Conservation (phyloP, 2,888 invertebrate genomes). For the Nomada goodeniana region DNA sequence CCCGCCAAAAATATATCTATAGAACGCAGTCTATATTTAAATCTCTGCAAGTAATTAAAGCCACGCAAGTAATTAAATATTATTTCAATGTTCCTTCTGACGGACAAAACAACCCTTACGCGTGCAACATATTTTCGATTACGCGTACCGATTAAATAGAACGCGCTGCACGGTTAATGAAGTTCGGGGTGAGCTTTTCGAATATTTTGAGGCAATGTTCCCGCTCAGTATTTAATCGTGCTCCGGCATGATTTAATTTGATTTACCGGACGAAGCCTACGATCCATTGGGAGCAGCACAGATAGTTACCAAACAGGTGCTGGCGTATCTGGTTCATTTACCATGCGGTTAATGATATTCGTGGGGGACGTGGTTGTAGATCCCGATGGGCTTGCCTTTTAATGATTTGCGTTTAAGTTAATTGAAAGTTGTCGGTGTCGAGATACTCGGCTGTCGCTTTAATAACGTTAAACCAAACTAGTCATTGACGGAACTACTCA, state of each 20-base stretch:
- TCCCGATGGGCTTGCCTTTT: conserved; percentile 60
- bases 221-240: conserved; percentile 52
- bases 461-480: conserved; percentile 17
- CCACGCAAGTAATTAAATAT: too few species aligned
- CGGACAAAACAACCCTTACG: too few species aligned
- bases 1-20: too few species aligned
- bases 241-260: conserved; percentile 47
- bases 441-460: conserved; percentile 14
- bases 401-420: conserved; percentile 66
- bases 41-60: too few species aligned
- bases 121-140: too few species aligned
- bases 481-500: not conserved
- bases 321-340: conserved; percentile 65
- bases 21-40: too few species aligned
- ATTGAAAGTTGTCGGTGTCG: conserved; percentile 46
- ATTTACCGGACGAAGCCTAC: conserved; percentile 52
- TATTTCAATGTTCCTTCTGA: too few species aligned
- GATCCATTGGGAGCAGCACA: conserved; percentile 58
- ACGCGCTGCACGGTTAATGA: conserved; percentile 1
- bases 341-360: conserved; percentile 63
- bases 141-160: too few species aligned
- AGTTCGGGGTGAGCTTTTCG: conserved; percentile 5
- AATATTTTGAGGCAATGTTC: conserved; percentile 29
- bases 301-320: conserved; percentile 65
- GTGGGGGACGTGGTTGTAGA: conserved; percentile 29